A percentile compares a stretch with the other conserved stretches of the same genome.
phyloP scores from a whole-genome alignment of 2,113 vertebrate species.

The Clinocottus analis region DNA sequence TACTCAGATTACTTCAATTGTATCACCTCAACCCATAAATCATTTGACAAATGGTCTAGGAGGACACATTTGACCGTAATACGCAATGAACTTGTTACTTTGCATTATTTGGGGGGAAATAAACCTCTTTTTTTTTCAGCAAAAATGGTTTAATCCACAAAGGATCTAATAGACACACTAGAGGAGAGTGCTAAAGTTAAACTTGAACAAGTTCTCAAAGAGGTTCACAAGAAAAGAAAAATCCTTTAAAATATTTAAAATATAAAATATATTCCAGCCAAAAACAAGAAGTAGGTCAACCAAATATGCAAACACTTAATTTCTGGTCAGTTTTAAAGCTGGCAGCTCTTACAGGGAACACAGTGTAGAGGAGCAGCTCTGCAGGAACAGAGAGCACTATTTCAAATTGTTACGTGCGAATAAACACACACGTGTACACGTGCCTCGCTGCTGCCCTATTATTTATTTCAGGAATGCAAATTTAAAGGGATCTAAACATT shows the following conservation, averaged over 20 bases:
- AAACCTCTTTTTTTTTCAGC: too few species aligned
- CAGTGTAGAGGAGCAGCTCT: background rate
- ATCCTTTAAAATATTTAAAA: conserved; percentile 36
- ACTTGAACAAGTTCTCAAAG: background rate
- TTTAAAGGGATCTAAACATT: background rate
- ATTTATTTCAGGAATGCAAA: background rate
- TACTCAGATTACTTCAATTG: background rate
- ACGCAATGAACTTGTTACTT: background rate
- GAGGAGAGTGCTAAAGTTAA: background rate
- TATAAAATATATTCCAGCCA: conserved; percentile 39
- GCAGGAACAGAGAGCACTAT: background rate
- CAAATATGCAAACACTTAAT: conserved; percentile 37
- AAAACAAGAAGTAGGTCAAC: conserved; percentile 63
- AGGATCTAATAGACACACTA: background rate
- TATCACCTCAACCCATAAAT: background rate
- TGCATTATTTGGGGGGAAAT: background rate
- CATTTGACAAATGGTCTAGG: background rate
- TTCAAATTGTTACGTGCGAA: too few species aligned
- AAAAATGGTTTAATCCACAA: background rate
- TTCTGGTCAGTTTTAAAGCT: conserved; percentile 33
- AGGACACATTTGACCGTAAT: background rate
- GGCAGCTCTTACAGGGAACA: background rate
- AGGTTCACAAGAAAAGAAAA: conserved; percentile 22
- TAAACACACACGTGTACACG: too few species aligned
- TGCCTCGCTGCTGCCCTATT: background rate